Conservation (phyloP, 2,113 vertebrate species). For the Chascanopsetta lugubris region DNA sequence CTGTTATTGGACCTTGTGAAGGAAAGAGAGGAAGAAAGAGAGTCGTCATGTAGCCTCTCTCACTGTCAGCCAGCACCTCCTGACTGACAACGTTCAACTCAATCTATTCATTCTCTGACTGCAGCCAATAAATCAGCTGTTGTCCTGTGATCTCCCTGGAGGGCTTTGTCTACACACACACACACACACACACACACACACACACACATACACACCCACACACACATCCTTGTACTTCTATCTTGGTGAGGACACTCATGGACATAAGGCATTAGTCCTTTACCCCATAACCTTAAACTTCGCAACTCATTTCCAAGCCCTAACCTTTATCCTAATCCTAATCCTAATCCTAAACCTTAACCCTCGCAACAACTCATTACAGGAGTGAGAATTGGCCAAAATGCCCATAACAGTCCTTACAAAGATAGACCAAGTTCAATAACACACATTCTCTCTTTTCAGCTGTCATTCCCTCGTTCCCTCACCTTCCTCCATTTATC, state of each 20-base stretch:
- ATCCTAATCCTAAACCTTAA: too few species aligned
- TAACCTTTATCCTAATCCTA: too few species aligned
- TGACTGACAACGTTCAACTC: slow-evolving; percentile 34
- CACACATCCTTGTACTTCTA: too few species aligned
- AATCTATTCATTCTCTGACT: slow-evolving; percentile 38
- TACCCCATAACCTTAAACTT: too few species aligned
- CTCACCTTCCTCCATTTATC: slow-evolving; percentile 34
- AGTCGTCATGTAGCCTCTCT: slow-evolving; percentile 5
- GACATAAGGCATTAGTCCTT: too few species aligned
- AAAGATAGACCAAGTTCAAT: too few species aligned
- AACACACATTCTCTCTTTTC: slow-evolving; percentile 41
- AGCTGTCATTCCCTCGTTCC: slow-evolving; percentile 56
- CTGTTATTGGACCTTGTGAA: neutral
- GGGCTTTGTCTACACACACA: slow-evolving; percentile 28
- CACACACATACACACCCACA: too few species aligned
- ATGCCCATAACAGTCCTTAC: too few species aligned
- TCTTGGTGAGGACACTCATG: too few species aligned
- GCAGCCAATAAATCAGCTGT: slow-evolving; percentile 34
- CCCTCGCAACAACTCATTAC: too few species aligned
- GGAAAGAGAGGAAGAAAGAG: slow-evolving; percentile 6
- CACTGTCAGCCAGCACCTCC: neutral
- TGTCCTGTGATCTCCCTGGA: slow-evolving; percentile 40
- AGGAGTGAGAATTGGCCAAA: too few species aligned
- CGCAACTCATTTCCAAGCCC: too few species aligned
- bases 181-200: neutral